Evolutionary conservation across 2,797 vertebrate genomes (phyloP).

Genomic region (Acanthurus lineatus): DNA sequence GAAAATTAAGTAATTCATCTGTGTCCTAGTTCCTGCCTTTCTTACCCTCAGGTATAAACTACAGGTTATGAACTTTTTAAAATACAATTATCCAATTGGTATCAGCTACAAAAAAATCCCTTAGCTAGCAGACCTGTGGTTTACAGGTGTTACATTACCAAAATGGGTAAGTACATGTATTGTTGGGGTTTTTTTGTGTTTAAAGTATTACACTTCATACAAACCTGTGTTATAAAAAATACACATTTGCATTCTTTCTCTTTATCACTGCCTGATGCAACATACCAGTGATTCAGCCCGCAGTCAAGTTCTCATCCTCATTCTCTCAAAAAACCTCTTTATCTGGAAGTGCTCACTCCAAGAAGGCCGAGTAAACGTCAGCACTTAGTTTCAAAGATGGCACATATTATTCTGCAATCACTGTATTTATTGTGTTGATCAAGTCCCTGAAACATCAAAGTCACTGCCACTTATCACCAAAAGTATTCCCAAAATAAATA

Average conservation of each 20-base stretch:
- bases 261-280: constrained; percentile 12
- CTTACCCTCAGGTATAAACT: too few relatives aligned
- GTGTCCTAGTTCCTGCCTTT: too few relatives aligned
- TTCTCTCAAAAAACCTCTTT: constrained; percentile 13
- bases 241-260: background rate
- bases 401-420: constrained; percentile 12
- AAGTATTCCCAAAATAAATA: constrained; percentile 34
- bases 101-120: too few relatives aligned
- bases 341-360: constrained; percentile 22
- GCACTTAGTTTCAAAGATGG: constrained; percentile 7
- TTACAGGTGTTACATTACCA: background rate
- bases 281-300: constrained; percentile 17
- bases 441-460: constrained; percentile 37
- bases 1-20: too few relatives aligned
- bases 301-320: constrained; percentile 17
- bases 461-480: background rate
- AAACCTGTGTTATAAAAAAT: constrained; percentile 8
- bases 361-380: background rate
- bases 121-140: too few relatives aligned
- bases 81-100: too few relatives aligned
- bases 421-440: constrained; percentile 23
- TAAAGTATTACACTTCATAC: background rate
- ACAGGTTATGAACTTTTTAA: too few relatives aligned
- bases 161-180: background rate
- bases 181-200: too few relatives aligned